Percentiles rank a stretch among this genome's conserved stretches.
phyloP scores from a whole-genome alignment of 1,140 invertebrate species.

The Drosophila equinoxialis region DNA sequence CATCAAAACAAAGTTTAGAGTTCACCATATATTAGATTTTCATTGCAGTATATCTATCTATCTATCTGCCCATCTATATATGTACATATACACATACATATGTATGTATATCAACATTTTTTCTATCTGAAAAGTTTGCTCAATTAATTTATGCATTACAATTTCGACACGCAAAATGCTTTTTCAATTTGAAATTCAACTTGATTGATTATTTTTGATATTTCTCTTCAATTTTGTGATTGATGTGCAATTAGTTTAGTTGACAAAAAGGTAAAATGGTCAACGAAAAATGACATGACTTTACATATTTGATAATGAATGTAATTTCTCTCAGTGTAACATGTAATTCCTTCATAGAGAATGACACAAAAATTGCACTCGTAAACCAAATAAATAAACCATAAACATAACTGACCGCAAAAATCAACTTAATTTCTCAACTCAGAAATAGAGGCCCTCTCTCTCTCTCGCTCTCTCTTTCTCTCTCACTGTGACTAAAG shows the following conservation, averaged over 20 bases:
- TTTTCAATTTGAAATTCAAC: slow-evolving; percentile 4
- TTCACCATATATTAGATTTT: slow-evolving; percentile 64
- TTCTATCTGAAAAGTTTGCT: slow-evolving; percentile 20
- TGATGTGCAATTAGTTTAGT: slow-evolving; percentile 52
- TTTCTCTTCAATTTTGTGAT: slow-evolving; percentile 21
- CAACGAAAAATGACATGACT: too few relatives aligned
- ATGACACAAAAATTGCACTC: slow-evolving; percentile 69
- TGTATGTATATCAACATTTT: slow-evolving; percentile 35
- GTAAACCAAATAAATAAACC: slow-evolving; percentile 73
- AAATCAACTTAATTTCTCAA: slow-evolving; percentile 61
- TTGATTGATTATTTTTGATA: slow-evolving; percentile 49
- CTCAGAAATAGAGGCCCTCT: background rate
- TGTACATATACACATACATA: background rate
- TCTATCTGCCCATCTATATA: background rate
- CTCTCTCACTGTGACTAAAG: too few relatives aligned
- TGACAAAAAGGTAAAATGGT: slow-evolving; percentile 5
- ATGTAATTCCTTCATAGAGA: slow-evolving; percentile 43
- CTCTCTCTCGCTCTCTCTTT: too few relatives aligned
- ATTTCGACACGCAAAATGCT: slow-evolving; percentile 48
- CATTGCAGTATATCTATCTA: slow-evolving; percentile 32
- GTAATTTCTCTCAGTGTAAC: slow-evolving; percentile 2
- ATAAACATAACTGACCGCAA: slow-evolving; percentile 74
- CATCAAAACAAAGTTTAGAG: slow-evolving; percentile 17
- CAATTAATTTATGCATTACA: slow-evolving; percentile 81
- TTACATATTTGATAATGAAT: too few relatives aligned